phyloP scores from a whole-genome alignment of 2,888 invertebrate genomes.

The Papilio gigon region DNA sequence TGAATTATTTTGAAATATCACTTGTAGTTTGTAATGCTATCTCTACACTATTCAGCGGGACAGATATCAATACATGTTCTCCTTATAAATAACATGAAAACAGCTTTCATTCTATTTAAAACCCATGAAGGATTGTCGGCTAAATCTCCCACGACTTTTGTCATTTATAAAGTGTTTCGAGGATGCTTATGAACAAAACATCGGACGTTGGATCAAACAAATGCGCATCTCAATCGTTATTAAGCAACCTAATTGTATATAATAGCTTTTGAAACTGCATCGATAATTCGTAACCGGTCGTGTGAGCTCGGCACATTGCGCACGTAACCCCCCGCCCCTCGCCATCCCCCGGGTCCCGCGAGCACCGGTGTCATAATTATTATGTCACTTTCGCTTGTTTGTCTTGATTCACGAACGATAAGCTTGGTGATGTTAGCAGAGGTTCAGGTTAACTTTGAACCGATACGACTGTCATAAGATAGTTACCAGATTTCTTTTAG shows the following conservation, averaged over 20 bases:
- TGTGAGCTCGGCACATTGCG: conserved; percentile 4
- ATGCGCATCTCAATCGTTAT: not conserved
- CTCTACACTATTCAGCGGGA: not conserved
- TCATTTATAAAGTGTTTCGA: not conserved
- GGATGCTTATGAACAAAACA: not conserved
- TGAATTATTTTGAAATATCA: no score
- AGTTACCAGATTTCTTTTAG: not conserved
- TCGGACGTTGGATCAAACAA: not conserved
- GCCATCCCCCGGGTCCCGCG: not conserved
- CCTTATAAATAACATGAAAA: no score
- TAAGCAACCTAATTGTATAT: not conserved
- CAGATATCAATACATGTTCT: not conserved
- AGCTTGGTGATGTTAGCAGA: not conserved
- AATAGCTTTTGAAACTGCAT: conserved; percentile 11
- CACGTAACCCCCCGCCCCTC: not conserved
- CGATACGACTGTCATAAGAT: not conserved
- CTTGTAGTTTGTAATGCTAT: no score
- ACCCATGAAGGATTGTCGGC: not conserved
- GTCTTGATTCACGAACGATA: not conserved
- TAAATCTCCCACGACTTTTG: not conserved
- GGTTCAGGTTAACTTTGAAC: not conserved
- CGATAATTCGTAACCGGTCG: conserved; percentile 19
- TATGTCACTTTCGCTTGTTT: conserved; percentile 20
- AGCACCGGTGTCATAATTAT: conserved; percentile 21
- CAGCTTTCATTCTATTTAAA: not conserved